These are phyloP conservation scores for Styela clava DNA, from an alignment of 23 tunicate species.

Conservation along the genomic window DNA sequence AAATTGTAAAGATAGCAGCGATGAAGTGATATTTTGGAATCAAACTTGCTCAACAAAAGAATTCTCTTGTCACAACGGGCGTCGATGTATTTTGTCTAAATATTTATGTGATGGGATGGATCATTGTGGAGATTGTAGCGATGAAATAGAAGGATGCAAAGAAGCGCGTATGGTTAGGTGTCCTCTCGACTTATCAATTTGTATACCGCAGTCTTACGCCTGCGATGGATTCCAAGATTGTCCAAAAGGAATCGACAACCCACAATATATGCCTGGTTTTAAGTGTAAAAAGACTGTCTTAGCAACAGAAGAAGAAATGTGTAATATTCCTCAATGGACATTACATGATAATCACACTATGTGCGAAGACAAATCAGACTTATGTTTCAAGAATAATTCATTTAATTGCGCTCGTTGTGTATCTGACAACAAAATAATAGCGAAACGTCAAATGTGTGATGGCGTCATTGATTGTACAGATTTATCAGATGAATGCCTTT, in stretches of 20 bases:
- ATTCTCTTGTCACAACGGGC: constrained; percentile 21
- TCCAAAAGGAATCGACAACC: constrained; percentile 21
- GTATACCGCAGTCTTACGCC: constrained; percentile 27
- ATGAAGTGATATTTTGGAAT: constrained; percentile 11
- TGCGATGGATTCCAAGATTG: constrained; percentile 31
- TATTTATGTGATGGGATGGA: constrained; percentile 12
- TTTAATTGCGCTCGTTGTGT: constrained; percentile 24
- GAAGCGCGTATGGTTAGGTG: constrained; percentile 41
- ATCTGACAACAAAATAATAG: constrained; percentile 18
- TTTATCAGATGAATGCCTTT: constrained; percentile 50
- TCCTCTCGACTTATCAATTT: neutral
- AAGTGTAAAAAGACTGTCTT: constrained; percentile 23
- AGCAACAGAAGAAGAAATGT: neutral
- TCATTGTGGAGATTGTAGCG: constrained; percentile 35
- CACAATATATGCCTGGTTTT: constrained; percentile 22
- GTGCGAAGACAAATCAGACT: constrained; percentile 36
- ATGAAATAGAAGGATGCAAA: constrained; percentile 41
- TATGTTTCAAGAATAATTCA: constrained; percentile 26
- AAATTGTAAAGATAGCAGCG: constrained; percentile 25
- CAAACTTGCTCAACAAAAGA: neutral
- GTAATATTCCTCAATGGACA: constrained; percentile 48
- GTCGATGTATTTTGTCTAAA: constrained; percentile 37
- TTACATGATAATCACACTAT: constrained; percentile 1
- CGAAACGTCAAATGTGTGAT: constrained; percentile 35
- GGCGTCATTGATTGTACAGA: constrained; percentile 39